A percentile compares a stretch with the other conserved stretches of the same genome.
These are phyloP conservation scores for Zosterops pallidus DNA, from an alignment of 2,113 vertebrate species.

Conservation along the genomic window DNA sequence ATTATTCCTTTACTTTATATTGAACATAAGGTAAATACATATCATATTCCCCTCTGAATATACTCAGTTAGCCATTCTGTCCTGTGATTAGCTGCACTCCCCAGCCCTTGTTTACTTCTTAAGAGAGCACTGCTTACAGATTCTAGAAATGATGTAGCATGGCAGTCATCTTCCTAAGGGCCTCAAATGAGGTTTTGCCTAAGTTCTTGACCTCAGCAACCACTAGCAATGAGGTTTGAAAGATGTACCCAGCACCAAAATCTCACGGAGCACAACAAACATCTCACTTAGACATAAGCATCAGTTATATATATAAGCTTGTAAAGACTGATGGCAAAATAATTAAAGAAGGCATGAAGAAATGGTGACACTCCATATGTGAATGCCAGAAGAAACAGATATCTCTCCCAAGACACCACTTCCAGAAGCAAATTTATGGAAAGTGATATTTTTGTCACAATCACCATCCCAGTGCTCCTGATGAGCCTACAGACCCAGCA, in stretches of 20 bases:
- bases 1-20: neutral
- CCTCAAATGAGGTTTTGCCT: neutral
- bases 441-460: neutral
- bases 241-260: neutral
- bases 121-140: neutral
- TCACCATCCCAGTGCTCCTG: neutral
- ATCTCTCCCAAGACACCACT: neutral
- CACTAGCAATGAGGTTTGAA: neutral
- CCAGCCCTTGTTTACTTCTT: neutral
- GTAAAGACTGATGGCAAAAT: neutral
- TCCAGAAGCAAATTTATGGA: neutral
- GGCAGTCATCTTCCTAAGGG: neutral
- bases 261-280: neutral
- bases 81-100: neutral
- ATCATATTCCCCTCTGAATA: neutral
- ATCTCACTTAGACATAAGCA: neutral
- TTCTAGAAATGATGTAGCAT: neutral
- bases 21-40: neutral
- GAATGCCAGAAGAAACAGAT: neutral
- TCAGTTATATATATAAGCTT: neutral
- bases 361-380: neutral
- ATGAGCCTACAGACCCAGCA: neutral
- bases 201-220: neutral
- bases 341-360: neutral
- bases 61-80: neutral